A percentile compares a stretch with the other conserved stretches of the same genome.
Evolutionary conservation across 2,113 vertebrate genomes (phyloP).

Genomic region (Syngnathoides biaculeatus): DNA sequence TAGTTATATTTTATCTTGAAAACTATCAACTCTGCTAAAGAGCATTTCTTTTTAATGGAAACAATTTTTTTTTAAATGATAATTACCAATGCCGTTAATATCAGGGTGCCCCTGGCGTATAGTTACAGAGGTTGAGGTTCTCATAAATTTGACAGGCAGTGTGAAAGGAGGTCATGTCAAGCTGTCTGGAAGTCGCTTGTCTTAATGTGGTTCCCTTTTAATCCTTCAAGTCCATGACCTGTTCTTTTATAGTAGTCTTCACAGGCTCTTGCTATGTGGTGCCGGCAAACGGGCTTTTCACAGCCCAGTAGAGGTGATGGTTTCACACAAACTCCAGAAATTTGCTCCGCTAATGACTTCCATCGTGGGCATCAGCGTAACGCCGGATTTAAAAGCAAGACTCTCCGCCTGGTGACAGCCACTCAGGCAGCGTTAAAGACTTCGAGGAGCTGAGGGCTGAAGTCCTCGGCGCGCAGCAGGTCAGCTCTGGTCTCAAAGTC

Average conservation of each 20-base stretch:
- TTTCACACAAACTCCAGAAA: conserved; percentile 52
- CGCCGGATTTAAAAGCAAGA: conserved; percentile 52
- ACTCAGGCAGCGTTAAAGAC: conserved; percentile 51
- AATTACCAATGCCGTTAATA: neutral
- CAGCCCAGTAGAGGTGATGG: conserved; percentile 34
- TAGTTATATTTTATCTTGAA: neutral
- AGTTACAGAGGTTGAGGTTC: neutral
- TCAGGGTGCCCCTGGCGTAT: neutral
- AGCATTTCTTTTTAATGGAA: neutral
- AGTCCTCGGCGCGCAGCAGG: conserved; percentile 67
- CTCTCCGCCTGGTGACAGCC: conserved; percentile 51
- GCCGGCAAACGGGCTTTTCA: conserved; percentile 45
- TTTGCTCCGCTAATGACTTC: conserved; percentile 50
- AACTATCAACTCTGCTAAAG: neutral
- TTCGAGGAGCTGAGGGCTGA: conserved; percentile 54
- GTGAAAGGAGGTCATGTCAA: conserved; percentile 26
- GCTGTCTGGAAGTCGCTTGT: conserved; percentile 70
- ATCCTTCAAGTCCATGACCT: conserved; percentile 35
- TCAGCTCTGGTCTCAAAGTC: conserved; percentile 49
- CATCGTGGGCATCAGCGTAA: conserved; percentile 48
- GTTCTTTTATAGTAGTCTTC: conserved; percentile 45
- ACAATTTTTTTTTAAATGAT: neutral
- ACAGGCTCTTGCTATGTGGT: conserved; percentile 31
- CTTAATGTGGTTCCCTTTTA: conserved; percentile 19
- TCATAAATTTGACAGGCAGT: neutral